Evolutionary conservation across 2,113 vertebrate genomes (phyloP).

Genomic region (Oreochromis tanganicae): DNA sequence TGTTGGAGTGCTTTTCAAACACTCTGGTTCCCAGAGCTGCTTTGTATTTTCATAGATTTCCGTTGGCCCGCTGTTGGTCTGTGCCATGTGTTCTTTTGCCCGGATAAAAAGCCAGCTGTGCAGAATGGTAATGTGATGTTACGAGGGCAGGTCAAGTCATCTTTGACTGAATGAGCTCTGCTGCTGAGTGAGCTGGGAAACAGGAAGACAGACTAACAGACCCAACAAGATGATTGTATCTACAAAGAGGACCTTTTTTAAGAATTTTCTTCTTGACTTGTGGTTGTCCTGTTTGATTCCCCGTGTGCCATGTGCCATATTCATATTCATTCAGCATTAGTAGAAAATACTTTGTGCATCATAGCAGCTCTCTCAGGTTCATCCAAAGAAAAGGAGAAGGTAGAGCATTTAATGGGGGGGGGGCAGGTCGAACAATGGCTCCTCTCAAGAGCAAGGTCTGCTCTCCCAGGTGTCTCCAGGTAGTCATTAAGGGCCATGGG

Average conservation of each 20-base stretch:
- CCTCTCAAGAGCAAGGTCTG: background rate
- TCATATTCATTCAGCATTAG: background rate
- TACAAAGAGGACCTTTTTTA: background rate
- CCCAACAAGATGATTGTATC: background rate
- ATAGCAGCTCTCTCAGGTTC: background rate
- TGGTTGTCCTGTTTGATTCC: background rate
- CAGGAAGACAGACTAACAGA: background rate
- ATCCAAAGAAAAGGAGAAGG: background rate
- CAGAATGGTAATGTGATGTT: constrained; percentile 48
- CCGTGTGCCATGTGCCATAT: background rate
- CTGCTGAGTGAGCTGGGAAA: constrained; percentile 13
- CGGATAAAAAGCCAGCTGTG: constrained; percentile 19
- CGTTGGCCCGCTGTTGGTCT: background rate
- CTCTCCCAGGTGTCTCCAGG: constrained; percentile 26
- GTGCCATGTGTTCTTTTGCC: background rate
- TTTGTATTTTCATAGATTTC: background rate
- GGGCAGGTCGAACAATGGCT: background rate
- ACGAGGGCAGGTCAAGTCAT: background rate
- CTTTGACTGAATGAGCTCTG: background rate
- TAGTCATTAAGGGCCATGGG: constrained; percentile 22
- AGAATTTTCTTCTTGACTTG: background rate
- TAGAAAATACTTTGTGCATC: background rate
- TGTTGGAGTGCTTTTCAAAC: background rate
- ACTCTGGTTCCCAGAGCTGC: background rate
- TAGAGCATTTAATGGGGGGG: background rate